Conservation (phyloP, 2,113 vertebrate species). For the Meles meles region DNA sequence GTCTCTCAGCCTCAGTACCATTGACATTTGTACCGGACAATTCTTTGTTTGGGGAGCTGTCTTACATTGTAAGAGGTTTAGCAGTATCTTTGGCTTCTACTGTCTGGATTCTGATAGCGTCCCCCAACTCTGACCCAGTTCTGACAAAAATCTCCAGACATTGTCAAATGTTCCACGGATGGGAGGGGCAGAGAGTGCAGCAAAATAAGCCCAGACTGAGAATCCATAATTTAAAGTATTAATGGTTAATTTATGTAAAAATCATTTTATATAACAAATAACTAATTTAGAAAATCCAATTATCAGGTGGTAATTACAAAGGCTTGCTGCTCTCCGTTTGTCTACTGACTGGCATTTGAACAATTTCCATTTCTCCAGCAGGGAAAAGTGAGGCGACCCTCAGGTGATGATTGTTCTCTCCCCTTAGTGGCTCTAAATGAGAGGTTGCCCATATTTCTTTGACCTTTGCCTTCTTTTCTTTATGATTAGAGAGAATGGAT, state of each 20-base stretch:
- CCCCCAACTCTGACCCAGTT: not conserved
- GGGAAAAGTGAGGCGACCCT: not conserved
- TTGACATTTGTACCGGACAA: not conserved
- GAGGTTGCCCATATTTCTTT: not conserved
- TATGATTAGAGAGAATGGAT: not conserved
- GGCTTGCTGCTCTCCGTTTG: not conserved
- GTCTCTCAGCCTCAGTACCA: not conserved
- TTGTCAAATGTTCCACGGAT: not conserved
- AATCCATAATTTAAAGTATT: not conserved
- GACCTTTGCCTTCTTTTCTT: not conserved
- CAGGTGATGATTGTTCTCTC: not conserved
- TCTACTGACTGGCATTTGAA: not conserved
- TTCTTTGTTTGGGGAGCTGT: not conserved
- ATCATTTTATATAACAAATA: not conserved
- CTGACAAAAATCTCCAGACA: constrained; percentile 19
- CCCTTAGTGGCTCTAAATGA: not conserved
- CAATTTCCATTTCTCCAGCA: not conserved
- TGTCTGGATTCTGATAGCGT: not conserved
- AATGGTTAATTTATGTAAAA: not conserved
- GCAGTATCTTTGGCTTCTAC: not conserved
- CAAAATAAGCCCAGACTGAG: not conserved
- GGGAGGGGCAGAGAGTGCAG: not conserved
- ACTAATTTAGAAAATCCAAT: not conserved
- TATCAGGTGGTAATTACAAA: not conserved
- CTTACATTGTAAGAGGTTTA: not conserved